phyloP scores from a whole-genome alignment of 1,140 invertebrate species.

The Hycleus cichorii region DNA sequence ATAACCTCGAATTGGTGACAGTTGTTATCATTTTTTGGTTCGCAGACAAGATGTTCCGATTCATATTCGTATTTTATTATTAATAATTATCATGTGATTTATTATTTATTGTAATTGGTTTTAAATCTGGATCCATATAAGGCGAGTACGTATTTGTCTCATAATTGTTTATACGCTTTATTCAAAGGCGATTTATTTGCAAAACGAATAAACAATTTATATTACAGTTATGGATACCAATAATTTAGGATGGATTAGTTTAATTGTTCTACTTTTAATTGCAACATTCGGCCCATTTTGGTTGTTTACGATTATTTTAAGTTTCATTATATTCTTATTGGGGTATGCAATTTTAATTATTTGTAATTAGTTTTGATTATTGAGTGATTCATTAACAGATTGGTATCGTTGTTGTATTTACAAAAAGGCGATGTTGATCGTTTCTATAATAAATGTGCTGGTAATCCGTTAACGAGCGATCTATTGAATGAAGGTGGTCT shows the following conservation, averaged over 20 bases:
- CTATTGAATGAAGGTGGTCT: slow-evolving; percentile 31
- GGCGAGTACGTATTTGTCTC: neutral
- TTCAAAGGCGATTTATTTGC: too few relatives aligned
- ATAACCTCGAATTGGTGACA: slow-evolving; percentile 8
- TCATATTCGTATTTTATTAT: neutral
- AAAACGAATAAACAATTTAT: too few relatives aligned
- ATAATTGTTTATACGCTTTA: neutral
- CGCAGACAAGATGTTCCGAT: slow-evolving; percentile 1
- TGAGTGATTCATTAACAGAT: slow-evolving; percentile 22
- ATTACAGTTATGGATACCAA: slow-evolving; percentile 21
- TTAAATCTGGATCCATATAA: too few relatives aligned
- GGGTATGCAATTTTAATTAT: slow-evolving; percentile 28
- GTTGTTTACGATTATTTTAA: slow-evolving; percentile 24
- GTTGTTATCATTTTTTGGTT: neutral
- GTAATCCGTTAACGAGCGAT: slow-evolving; percentile 34
- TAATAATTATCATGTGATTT: slow-evolving; percentile 9
- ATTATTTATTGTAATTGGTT: neutral
- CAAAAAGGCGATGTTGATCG: slow-evolving; percentile 34
- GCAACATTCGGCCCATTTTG: slow-evolving; percentile 32
- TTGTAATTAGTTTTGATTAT: slow-evolving; percentile 2
- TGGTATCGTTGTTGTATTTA: slow-evolving; percentile 34
- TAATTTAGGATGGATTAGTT: slow-evolving; percentile 29
- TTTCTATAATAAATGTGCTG: slow-evolving; percentile 33
- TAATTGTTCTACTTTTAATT: slow-evolving; percentile 32
- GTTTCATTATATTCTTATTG: slow-evolving; percentile 29